phyloP scores from a whole-genome alignment of 2,797 vertebrate species.

The Enteromius viviparus region DNA sequence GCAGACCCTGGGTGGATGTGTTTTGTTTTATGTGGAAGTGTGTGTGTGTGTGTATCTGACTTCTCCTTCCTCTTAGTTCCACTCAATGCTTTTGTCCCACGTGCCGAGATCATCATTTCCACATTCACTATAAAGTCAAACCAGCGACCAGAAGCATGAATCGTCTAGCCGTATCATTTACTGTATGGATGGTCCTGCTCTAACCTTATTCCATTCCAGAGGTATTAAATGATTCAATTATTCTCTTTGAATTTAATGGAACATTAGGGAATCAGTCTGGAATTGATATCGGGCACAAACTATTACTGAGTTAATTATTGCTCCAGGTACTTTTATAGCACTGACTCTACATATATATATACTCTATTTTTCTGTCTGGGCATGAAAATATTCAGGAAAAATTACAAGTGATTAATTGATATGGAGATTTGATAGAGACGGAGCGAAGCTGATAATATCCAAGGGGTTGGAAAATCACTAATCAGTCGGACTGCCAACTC shows the following conservation, averaged over 20 bases:
- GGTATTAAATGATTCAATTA: conserved; percentile 63
- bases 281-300: conserved; percentile 63
- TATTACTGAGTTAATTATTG: conserved; percentile 65
- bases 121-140: conserved; percentile 45
- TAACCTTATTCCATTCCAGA: conserved; percentile 57
- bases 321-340: conserved; percentile 60
- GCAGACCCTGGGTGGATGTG: conserved; percentile 10
- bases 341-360: conserved; percentile 45
- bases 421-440: conserved; percentile 52
- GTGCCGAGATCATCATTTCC: conserved; percentile 37
- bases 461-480: conserved; percentile 45
- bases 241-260: conserved; percentile 62
- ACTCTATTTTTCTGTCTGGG: conserved; percentile 54
- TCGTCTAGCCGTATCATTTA: conserved; percentile 53
- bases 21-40: conserved; percentile 37
- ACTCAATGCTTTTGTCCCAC: conserved; percentile 50
- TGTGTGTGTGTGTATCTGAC: conserved; percentile 18
- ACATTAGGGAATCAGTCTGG: conserved; percentile 62
- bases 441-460: conserved; percentile 48
- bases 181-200: conserved; percentile 49
- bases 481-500: neutral
- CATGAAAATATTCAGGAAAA: conserved; percentile 47
- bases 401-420: conserved; percentile 58
- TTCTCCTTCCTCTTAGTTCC: conserved; percentile 44
- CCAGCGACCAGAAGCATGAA: conserved; percentile 45